These are phyloP conservation scores for Cladopsammia gracilis DNA, from an alignment of 64 coral and sea anemone genomes.

Conservation along the genomic window DNA sequence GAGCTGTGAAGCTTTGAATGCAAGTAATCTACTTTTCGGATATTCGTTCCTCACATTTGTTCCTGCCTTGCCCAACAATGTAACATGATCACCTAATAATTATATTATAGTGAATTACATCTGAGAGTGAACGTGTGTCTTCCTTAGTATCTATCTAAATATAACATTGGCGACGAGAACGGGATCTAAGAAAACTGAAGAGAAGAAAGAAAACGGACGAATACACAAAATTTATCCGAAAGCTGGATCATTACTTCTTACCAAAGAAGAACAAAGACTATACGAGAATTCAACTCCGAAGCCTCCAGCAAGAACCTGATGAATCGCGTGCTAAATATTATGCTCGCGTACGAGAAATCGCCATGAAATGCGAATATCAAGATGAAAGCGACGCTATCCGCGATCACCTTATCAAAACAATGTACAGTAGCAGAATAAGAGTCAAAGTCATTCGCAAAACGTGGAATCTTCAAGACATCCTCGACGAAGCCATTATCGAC, in stretches of 20 bases:
- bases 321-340: conserved; percentile 51
- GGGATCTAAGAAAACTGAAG: background rate
- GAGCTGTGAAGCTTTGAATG: too few species aligned
- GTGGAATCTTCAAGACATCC: conserved; percentile 57
- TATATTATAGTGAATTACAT: too few species aligned
- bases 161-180: conserved; percentile 69
- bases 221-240: conserved; percentile 21
- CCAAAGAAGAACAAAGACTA: conserved; percentile 77
- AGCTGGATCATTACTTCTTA: conserved; percentile 61
- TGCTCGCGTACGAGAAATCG: conserved; percentile 30
- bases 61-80: background rate
- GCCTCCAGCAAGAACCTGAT: conserved; percentile 5
- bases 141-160: too few species aligned
- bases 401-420: conserved; percentile 73
- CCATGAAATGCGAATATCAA: conserved; percentile 45
- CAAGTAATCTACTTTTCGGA: too few species aligned
- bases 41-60: too few species aligned
- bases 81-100: too few species aligned
- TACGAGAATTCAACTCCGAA: conserved; percentile 49
- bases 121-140: too few species aligned
- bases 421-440: conserved; percentile 69
- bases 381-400: conserved; percentile 64
- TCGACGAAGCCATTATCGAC: conserved; percentile 71
- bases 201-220: conserved; percentile 1
- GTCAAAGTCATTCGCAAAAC: conserved; percentile 57